phyloP scores from a whole-genome alignment of 2,797 vertebrate species.

The Brachyalestes nurse region DNA sequence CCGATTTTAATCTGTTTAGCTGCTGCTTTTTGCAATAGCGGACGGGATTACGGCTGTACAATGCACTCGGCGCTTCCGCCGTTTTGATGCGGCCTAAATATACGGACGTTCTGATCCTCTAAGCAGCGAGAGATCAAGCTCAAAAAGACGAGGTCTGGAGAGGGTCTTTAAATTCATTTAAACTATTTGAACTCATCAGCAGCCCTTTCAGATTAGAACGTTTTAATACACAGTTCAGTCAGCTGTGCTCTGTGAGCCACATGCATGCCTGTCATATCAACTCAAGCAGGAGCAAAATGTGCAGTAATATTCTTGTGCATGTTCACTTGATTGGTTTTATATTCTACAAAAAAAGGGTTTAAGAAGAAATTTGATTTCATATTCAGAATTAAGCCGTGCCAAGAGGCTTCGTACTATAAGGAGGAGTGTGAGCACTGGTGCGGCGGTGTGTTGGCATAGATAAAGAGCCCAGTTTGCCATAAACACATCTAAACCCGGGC shows the following conservation, averaged over 20 bases:
- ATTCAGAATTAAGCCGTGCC: neutral
- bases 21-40: neutral
- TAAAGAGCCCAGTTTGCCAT: no score
- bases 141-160: neutral
- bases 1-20: slow-evolving; percentile 12
- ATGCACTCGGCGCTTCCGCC: neutral
- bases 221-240: neutral
- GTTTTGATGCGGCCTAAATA: slow-evolving; percentile 2
- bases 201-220: neutral
- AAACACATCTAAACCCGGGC: no score
- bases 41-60: slow-evolving; percentile 21
- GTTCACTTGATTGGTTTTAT: neutral
- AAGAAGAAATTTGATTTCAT: neutral
- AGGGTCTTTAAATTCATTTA: neutral
- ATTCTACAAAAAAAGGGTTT: neutral
- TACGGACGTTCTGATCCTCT: slow-evolving; percentile 29
- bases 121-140: slow-evolving; percentile 2
- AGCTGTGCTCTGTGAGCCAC: neutral
- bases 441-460: no score
- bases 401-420: no score
- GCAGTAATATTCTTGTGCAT: neutral
- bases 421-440: no score
- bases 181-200: neutral
- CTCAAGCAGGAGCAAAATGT: neutral
- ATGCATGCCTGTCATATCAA: neutral